phyloP scores from a whole-genome alignment of 2,113 vertebrate species.

The Pollachius pollachius region DNA sequence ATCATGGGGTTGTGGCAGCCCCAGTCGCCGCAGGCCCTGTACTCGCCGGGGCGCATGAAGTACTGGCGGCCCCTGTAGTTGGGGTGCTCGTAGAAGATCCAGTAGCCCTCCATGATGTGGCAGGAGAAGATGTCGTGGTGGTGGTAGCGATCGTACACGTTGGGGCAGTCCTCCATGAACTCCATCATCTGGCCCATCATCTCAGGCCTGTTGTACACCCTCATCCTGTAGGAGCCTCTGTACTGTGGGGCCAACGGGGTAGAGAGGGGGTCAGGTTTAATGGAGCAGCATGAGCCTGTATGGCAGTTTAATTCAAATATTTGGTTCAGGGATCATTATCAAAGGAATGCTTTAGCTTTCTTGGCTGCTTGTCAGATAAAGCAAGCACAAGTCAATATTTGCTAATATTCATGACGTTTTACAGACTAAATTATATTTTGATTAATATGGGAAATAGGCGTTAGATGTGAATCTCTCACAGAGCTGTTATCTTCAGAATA shows the following conservation, averaged over 20 bases:
- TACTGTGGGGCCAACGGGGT: slow-evolving; percentile 51
- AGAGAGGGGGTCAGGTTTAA: neutral
- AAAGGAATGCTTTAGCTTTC: no score
- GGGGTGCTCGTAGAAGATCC: slow-evolving; percentile 75
- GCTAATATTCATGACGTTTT: no score
- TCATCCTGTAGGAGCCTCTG: slow-evolving; percentile 70
- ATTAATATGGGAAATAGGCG: no score
- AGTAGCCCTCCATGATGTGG: slow-evolving; percentile 71
- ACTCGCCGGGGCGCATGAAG: slow-evolving; percentile 72
- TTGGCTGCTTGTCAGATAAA: no score
- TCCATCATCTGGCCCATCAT: slow-evolving; percentile 68
- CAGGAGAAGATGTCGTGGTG: slow-evolving; percentile 70
- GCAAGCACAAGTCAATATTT: no score
- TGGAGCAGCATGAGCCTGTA: neutral
- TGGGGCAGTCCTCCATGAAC: slow-evolving; percentile 73
- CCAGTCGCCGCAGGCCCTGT: slow-evolving; percentile 72
- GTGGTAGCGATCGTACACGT: slow-evolving; percentile 64
- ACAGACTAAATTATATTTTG: no score
- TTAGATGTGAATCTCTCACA: no score
- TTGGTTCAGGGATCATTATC: no score
- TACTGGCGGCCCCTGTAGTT: slow-evolving; percentile 76
- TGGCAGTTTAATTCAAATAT: neutral
- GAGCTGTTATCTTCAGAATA: no score
- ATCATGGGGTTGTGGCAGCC: slow-evolving; percentile 70
- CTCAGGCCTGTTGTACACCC: slow-evolving; percentile 70